phyloP scores from a whole-genome alignment of 2,888 invertebrate species.

The Eupithecia tripunctaria region DNA sequence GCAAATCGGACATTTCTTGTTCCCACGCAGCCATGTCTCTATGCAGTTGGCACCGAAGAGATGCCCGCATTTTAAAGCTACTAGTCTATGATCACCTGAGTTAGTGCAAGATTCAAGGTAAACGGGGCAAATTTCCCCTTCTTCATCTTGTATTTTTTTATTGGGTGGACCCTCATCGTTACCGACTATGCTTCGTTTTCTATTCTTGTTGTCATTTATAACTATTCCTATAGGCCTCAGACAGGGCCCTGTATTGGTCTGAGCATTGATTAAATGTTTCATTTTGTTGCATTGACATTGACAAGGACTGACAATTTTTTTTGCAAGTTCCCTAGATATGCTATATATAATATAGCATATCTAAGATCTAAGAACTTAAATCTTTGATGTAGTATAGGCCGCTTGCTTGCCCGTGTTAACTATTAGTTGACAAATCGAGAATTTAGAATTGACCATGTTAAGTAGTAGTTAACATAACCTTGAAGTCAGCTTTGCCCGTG shows the following conservation, averaged over 20 bases:
- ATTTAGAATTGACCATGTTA: too few relatives aligned
- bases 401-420: too few relatives aligned
- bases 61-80: not conserved
- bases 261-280: not conserved
- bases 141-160: not conserved
- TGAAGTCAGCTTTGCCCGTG: too few relatives aligned
- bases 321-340: too few relatives aligned
- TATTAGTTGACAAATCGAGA: too few relatives aligned
- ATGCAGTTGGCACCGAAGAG: not conserved
- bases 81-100: not conserved
- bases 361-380: too few relatives aligned
- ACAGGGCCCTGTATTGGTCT: not conserved
- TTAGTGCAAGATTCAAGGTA: not conserved
- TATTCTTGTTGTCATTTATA: not conserved
- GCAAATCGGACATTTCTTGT: not conserved
- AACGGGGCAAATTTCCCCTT: not conserved
- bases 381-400: too few relatives aligned
- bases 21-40: not conserved
- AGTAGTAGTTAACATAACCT: too few relatives aligned
- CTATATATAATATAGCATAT: too few relatives aligned
- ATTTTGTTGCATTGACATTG: not conserved
- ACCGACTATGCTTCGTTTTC: not conserved
- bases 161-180: not conserved
- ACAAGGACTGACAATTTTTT: not conserved
- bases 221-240: not conserved